phyloP scores from a whole-genome alignment of 2,113 vertebrate genomes.

The Crotalus horridus region DNA sequence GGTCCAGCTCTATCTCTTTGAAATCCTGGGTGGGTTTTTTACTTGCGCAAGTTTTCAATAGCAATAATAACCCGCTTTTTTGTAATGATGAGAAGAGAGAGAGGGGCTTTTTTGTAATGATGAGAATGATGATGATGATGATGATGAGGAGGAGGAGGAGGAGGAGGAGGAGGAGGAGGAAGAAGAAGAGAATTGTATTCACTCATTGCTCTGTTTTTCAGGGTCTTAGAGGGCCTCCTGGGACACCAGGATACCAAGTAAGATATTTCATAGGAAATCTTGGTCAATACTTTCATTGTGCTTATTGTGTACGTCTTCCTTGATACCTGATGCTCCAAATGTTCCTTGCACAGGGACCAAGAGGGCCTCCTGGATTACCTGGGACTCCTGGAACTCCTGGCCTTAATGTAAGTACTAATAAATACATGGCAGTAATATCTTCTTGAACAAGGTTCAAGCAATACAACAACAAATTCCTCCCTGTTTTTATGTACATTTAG shows the following conservation, averaged over 20 bases:
- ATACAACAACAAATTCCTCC: not conserved
- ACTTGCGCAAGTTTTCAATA: not conserved
- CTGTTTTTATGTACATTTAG: slow-evolving; percentile 68
- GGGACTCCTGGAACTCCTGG: slow-evolving; percentile 82
- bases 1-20: not conserved
- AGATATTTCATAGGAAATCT: slow-evolving; percentile 16
- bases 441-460: not conserved
- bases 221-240: slow-evolving; percentile 72
- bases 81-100: not conserved
- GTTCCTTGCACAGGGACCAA: slow-evolving; percentile 74
- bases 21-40: not conserved
- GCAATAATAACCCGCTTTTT: not conserved
- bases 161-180: no score
- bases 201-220: not conserved
- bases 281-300: not conserved
- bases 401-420: slow-evolving; percentile 73
- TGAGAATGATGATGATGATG: no score
- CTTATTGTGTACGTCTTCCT: not conserved
- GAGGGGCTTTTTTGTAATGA: no score
- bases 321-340: not conserved
- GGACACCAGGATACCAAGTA: slow-evolving; percentile 87
- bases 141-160: no score
- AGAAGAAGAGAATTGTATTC: not conserved
- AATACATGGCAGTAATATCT: not conserved
- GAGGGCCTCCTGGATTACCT: slow-evolving; percentile 80